Conservation (phyloP, 2,888 invertebrate species). For the Sphecodes monilicornis region DNA sequence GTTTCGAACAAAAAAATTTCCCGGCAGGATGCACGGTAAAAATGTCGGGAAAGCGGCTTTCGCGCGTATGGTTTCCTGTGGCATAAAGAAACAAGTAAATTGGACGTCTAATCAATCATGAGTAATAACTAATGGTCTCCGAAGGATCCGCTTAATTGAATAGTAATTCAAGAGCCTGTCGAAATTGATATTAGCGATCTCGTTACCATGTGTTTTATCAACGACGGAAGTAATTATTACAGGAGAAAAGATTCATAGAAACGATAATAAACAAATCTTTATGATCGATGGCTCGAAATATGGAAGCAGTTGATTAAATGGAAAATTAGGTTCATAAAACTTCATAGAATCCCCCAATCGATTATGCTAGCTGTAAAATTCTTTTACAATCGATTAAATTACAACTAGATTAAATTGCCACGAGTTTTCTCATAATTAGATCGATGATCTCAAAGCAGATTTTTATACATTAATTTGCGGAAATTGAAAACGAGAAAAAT, state of each 20-base stretch:
- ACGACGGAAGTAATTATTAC: neutral
- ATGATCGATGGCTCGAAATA: neutral
- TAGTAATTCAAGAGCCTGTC: constrained; percentile 30
- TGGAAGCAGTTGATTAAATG: neutral
- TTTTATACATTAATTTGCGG: neutral
- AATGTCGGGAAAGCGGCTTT: constrained; percentile 59
- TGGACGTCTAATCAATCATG: constrained; percentile 52
- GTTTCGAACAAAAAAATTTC: constrained; percentile 6
- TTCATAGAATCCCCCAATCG: no score
- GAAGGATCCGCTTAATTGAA: constrained; percentile 29
- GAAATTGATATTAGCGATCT: constrained; percentile 12
- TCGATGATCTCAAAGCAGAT: neutral
- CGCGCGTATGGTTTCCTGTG: constrained; percentile 52
- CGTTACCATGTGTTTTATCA: constrained; percentile 27
- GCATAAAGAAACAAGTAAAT: constrained; percentile 41
- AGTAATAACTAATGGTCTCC: constrained; percentile 41
- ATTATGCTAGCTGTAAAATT: neutral
- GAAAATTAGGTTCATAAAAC: no score
- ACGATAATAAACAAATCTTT: neutral
- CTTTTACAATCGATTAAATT: neutral
- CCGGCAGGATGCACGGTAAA: constrained; percentile 24
- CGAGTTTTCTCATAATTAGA: neutral
- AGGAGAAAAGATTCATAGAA: neutral
- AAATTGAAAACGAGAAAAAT: neutral
- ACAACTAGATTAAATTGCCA: neutral